Conservation (phyloP, 2,888 invertebrate species). For the Drosophila pullipes region DNA sequence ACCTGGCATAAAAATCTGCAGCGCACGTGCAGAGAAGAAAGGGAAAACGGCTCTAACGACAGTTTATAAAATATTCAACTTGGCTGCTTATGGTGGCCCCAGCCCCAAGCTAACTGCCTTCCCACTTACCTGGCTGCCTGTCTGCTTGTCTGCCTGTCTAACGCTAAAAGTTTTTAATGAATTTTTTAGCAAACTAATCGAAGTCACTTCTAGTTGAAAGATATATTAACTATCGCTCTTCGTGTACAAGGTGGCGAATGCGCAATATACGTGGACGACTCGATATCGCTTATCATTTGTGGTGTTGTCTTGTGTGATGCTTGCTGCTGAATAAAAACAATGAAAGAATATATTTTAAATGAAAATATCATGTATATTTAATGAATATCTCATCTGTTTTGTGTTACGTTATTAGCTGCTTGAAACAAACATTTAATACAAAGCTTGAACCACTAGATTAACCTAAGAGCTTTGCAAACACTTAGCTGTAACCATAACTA, state of each 20-base stretch:
- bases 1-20: slow-evolving; percentile 42
- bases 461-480: not conserved
- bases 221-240: slow-evolving; percentile 65
- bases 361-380: not conserved
- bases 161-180: slow-evolving; percentile 78
- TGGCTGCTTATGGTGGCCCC: slow-evolving; percentile 49
- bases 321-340: not conserved
- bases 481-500: not conserved
- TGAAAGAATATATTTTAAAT: not conserved
- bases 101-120: not conserved
- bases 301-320: not conserved
- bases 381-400: no score
- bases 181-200: slow-evolving; percentile 78
- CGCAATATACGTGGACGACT: slow-evolving; percentile 33
- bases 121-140: slow-evolving; percentile 2
- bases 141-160: slow-evolving; percentile 11
- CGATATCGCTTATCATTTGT: slow-evolving; percentile 14
- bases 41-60: slow-evolving; percentile 64
- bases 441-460: not conserved
- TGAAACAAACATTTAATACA: not conserved
- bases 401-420: not conserved
- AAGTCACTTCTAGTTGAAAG: slow-evolving; percentile 72
- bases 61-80: slow-evolving; percentile 76
- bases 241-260: slow-evolving; percentile 51
- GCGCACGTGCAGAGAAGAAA: not conserved